A percentile compares a stretch with the other conserved stretches of the same genome.
These are phyloP conservation scores for Aproaerema taeniolella DNA, from an alignment of 2,888 invertebrate genomes.

Conservation along the genomic window DNA sequence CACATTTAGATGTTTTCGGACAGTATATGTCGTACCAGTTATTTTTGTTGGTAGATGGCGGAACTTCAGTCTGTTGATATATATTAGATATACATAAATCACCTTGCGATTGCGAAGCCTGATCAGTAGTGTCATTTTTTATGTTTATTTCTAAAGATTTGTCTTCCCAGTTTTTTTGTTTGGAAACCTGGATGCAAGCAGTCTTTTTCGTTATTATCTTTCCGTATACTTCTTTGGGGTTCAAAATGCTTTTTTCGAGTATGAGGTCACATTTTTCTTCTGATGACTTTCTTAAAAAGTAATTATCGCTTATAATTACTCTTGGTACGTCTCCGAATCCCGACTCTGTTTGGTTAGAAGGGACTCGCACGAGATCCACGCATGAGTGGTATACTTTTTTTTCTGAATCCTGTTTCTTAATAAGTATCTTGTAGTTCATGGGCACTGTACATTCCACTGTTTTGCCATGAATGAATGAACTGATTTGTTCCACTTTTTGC, in stretches of 20 bases:
- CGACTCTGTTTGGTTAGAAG: constrained; percentile 29
- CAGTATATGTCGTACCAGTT: no score
- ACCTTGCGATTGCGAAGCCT: no score
- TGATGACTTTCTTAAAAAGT: constrained; percentile 22
- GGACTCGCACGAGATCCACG: constrained; percentile 42
- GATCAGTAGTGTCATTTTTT: not conserved
- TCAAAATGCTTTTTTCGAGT: constrained; percentile 1
- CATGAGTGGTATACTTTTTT: constrained; percentile 52
- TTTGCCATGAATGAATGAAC: constrained; percentile 41
- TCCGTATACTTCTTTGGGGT: not conserved
- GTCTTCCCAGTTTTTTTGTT: not conserved
- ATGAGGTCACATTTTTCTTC: constrained; percentile 15
- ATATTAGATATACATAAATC: no score
- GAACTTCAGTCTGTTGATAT: no score
- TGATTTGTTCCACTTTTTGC: constrained; percentile 50
- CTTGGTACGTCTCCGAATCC: constrained; percentile 38
- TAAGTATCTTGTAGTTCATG: constrained; percentile 53
- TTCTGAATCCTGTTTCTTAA: constrained; percentile 34
- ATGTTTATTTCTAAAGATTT: not conserved
- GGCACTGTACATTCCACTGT: constrained; percentile 53
- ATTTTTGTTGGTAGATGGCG: no score
- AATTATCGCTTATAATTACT: constrained; percentile 44
- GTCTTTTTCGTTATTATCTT: not conserved
- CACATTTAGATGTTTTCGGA: no score
- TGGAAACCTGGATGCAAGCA: not conserved